These are phyloP conservation scores for Sphyrna mokarran DNA, from an alignment of 2,113 vertebrate species.

Conservation along the genomic window DNA sequence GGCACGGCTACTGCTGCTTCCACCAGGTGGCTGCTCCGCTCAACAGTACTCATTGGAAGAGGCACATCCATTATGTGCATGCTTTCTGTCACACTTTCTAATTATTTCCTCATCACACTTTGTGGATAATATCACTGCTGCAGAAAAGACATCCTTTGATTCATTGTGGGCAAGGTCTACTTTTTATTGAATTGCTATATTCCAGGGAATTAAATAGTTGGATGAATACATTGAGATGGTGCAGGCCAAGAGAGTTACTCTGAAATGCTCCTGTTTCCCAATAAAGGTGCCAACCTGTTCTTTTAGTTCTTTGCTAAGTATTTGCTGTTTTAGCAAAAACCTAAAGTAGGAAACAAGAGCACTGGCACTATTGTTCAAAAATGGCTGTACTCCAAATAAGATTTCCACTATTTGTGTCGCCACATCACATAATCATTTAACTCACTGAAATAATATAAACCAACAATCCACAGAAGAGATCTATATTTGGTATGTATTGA, in stretches of 20 bases:
- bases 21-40: no score
- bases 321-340: not conserved
- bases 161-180: not conserved
- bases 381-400: not conserved
- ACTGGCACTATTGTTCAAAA: not conserved
- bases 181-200: not conserved
- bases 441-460: not conserved
- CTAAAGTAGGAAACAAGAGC: not conserved
- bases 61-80: not conserved
- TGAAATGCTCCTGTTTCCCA: not conserved
- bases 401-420: not conserved
- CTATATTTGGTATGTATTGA: not conserved
- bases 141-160: not conserved
- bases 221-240: not conserved
- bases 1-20: no score
- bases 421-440: not conserved
- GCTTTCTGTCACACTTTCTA: not conserved
- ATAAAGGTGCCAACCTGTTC: not conserved
- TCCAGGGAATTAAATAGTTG: not conserved
- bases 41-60: no score
- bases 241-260: not conserved
- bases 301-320: not conserved
- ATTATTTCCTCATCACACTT: not conserved
- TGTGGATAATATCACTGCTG: not conserved
- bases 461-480: not conserved